Conservation (phyloP, 1,140 invertebrate species). For the Drosophila carrolli region DNA sequence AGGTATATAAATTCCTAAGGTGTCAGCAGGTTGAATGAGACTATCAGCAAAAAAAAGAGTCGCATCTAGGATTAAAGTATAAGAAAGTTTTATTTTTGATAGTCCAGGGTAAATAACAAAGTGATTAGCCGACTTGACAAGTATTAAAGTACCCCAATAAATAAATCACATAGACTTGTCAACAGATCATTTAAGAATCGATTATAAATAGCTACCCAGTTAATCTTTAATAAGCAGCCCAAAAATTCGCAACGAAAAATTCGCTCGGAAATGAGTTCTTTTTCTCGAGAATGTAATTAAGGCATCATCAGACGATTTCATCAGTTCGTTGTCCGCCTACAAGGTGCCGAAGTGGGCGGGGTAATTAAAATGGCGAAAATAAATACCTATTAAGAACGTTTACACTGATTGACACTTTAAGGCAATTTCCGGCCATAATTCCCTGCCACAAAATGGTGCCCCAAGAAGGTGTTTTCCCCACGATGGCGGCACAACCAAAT, state of each 20-base stretch:
- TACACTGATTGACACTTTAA: constrained; percentile 60
- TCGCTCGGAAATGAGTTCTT: constrained; percentile 43
- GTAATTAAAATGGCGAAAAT: constrained; percentile 64
- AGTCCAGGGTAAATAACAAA: no score
- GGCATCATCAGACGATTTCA: constrained; percentile 41
- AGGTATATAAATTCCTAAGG: neutral
- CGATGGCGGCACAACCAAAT: constrained; percentile 36
- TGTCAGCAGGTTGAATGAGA: neutral
- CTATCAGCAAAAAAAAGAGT: no score
- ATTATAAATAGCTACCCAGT: constrained; percentile 10
- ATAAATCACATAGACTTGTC: constrained; percentile 11
- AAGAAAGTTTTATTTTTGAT: no score
- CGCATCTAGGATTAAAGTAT: no score
- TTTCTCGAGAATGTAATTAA: constrained; percentile 45
- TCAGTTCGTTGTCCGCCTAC: constrained; percentile 37
- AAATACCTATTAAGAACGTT: constrained; percentile 61
- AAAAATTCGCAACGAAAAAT: constrained; percentile 9
- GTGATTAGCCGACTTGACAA: no score
- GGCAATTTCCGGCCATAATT: constrained; percentile 61
- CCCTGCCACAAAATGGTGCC: constrained; percentile 48
- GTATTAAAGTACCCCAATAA: no score
- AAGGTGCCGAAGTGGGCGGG: constrained; percentile 29
- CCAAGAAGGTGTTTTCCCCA: constrained; percentile 46
- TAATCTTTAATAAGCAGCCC: constrained; percentile 13
- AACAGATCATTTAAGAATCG: constrained; percentile 15